Evolutionary conservation across 1,140 invertebrate genomes (phyloP), one percentile per base, ranked within the genome.

Genomic region (Stenopsyche tienmushanensis): DNA sequence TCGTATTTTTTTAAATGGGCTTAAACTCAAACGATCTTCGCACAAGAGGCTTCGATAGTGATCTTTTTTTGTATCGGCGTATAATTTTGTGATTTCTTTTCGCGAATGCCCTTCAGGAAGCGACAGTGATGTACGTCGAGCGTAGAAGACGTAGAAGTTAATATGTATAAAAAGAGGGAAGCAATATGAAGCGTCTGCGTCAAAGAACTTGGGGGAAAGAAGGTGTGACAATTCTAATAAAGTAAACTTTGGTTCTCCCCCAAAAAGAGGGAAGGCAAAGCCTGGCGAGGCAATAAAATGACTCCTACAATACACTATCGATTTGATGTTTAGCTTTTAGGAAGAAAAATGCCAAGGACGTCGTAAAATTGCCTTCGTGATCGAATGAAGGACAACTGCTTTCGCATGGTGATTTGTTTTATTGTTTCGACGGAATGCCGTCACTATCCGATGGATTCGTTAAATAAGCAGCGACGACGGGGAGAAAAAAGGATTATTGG

Each of bases 171-270:
- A 24, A 44, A 49, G 52, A 25, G 62, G 39, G 44, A 42, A 23
- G 52, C 52, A 54, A 64, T 64, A 64, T 64, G 62, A 45, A 53
- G 25, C 47, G 62, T 42, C 50, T 53, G 50, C 62, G 42, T 45
- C 52, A 53, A 45, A 45, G 21, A 45, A 64, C 52, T 54, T 25
- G 29, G 47, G 42, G 45, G 59, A 62, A 57, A 57, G 53, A 55
- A 64, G 66, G 66, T 67, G 66, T 67, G 66, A 64, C 66, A 62
- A 63, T 67, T 67, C 66, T 67, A 67, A 67, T 67, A 67, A 67
- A 67, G 66, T 62, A 67, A 67, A 67, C 60, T 67, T 62, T 62
- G 47, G n/a, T n/a, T n/a, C n/a, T n/a, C n/a, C 39, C 52, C 25
- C 47, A 39, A 47, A 25, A 21, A 26, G 26, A 15, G 62, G 26